Evolutionary conservation across 2,113 vertebrate species (phyloP).

Genomic region (Peromyscus maniculatus): DNA sequence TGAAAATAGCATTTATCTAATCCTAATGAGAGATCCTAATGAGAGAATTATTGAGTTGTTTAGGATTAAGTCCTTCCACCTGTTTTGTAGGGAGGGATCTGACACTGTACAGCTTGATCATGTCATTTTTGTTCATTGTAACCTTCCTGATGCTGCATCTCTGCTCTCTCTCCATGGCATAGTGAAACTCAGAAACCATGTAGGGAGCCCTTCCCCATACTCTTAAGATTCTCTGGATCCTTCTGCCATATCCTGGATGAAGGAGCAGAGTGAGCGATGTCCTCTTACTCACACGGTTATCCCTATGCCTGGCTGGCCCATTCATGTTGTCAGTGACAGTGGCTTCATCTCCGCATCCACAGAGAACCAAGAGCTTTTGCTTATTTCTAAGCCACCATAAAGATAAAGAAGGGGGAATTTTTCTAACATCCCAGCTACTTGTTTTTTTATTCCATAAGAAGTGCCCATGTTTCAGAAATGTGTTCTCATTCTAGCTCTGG

Average conservation of each 20-base stretch:
- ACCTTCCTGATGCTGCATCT: neutral
- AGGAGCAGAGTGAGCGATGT: fast-evolving
- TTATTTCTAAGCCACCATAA: neutral
- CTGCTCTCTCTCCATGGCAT: fast-evolving
- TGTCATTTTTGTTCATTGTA: neutral
- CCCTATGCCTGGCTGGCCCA: neutral
- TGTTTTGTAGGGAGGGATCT: neutral
- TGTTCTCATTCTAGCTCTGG: neutral
- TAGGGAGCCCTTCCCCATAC: neutral
- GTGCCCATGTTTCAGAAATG: neutral
- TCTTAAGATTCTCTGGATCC: neutral
- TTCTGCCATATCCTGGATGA: neutral
- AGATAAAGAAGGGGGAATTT: too few relatives aligned
- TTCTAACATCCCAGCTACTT: neutral
- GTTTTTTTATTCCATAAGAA: neutral
- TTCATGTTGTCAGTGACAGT: neutral
- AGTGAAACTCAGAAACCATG: neutral
- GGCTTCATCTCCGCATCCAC: neutral
- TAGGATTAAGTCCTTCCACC: neutral
- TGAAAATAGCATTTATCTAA: neutral
- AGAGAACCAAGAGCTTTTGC: neutral
- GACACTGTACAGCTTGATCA: neutral
- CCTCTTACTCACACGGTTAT: too few relatives aligned
- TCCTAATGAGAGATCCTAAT: neutral
- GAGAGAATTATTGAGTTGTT: too few relatives aligned